Evolutionary conservation across 2,113 vertebrate genomes (phyloP), one percentile per base, ranked within the genome.

Genomic region (Neotragus moschatus): DNA sequence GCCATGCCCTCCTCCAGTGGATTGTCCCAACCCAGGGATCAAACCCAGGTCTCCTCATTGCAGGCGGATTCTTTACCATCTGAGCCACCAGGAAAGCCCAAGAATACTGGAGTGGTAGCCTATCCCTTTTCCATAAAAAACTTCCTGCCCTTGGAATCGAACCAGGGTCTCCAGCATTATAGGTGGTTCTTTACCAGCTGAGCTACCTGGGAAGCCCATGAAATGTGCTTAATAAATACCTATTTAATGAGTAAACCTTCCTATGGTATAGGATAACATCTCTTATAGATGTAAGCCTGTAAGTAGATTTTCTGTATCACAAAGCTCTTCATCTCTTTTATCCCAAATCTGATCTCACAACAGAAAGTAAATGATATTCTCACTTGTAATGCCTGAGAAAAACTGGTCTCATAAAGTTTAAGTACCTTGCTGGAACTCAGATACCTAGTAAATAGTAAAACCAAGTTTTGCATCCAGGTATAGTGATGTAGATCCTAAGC

Each of bases 321-420:
- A 53, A 7, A 16, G 28, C 7, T 92, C 2, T 58, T 23, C 17
- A 60, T 56, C 16, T 28, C 45, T 73, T 11, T 53, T 30, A 25
- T 60, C 3, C n/a, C 60, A 84, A 90, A 49, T 94, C 53, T 84
- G 36, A 33, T 95, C 58, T 93, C 73, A 95, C 3, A 55, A 47
- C 1, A 82, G 16, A 88, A 63, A 55, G 1, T 70, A 70, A 80
- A 80, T 85, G 45, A 25, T 90, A 36, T 60, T 15, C 0, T 84
- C 28, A 79, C 19, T 92, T 66, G 43, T 61, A 90, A 73, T 75
- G 19, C 33, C 73, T 90, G 15, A 90, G 56, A 84, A 86, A 92
- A 90, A 53, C 51, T 4, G 3, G n/a, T 58, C n/a, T 85, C 17
- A 45, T 23, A 39, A 45, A 92, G 47, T 33, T 25, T 86, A 39